A percentile compares a stretch with the other conserved stretches of the same genome.
Conservation (phyloP, 2,888 invertebrate species). For the Eupithecia subumbrata region DNA sequence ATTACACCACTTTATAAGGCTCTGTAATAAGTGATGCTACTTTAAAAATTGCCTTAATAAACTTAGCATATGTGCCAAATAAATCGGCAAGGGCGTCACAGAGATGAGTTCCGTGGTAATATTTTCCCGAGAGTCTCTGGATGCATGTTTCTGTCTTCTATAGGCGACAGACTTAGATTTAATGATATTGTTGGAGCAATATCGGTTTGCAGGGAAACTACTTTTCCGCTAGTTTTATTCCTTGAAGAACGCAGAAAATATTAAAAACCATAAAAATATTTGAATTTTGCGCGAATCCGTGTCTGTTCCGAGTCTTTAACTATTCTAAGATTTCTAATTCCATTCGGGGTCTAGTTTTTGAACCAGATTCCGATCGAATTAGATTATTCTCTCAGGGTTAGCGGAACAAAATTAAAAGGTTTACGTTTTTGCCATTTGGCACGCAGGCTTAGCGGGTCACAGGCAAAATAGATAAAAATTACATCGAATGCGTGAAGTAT, state of each 20-base stretch:
- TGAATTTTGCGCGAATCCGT: too few relatives aligned
- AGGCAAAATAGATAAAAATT: background rate
- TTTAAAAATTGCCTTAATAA: background rate
- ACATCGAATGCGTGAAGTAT: background rate
- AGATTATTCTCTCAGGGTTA: too few relatives aligned
- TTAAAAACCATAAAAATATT: too few relatives aligned
- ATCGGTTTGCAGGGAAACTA: background rate
- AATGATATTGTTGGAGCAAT: too few relatives aligned
- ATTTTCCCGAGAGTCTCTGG: background rate
- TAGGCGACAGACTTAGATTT: too few relatives aligned
- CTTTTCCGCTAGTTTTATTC: background rate
- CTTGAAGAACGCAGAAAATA: background rate
- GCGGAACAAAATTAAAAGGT: background rate
- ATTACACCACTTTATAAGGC: conserved; percentile 3
- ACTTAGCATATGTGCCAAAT: background rate
- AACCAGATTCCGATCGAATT: too few relatives aligned
- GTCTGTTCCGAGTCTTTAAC: too few relatives aligned
- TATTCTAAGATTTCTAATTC: too few relatives aligned
- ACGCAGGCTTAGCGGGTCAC: background rate
- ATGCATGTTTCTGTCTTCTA: background rate
- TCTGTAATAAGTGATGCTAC: background rate
- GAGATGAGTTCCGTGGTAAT: background rate
- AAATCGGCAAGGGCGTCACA: background rate
- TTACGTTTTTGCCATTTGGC: background rate
- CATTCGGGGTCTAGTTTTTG: too few relatives aligned